phyloP scores from a whole-genome alignment of 2,797 vertebrate species.

The Sparidentex hasta region DNA sequence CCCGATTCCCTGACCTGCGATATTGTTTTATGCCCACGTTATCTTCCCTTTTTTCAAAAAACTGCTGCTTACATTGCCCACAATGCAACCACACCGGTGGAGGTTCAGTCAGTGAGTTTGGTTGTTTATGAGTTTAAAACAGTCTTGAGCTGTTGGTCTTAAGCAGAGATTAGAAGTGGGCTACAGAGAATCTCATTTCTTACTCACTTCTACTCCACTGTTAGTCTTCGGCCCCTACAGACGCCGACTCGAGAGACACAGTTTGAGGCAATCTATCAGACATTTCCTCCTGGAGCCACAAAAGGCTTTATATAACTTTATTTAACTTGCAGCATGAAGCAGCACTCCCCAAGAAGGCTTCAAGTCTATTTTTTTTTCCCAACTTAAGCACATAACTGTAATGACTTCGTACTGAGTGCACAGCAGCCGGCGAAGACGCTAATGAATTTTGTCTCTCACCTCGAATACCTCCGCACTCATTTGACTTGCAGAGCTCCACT shows the following conservation, averaged over 20 bases:
- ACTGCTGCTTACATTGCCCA: too few species aligned
- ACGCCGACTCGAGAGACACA: neutral
- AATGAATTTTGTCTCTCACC: slow-evolving; percentile 80
- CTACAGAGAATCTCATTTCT: too few species aligned
- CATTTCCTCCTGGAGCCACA: neutral
- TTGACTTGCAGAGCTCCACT: slow-evolving; percentile 90
- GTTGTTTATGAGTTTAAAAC: too few species aligned
- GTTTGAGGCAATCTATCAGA: neutral
- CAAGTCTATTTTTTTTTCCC: neutral
- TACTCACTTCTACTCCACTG: neutral
- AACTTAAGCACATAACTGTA: neutral
- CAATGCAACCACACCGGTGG: too few species aligned
- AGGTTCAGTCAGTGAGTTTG: too few species aligned
- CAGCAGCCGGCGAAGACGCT: neutral
- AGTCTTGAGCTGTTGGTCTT: too few species aligned
- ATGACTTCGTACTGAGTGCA: neutral
- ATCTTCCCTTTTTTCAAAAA: too few species aligned
- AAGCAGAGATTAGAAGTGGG: too few species aligned
- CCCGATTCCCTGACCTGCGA: neutral
- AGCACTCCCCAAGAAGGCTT: neutral
- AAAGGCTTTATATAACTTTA: neutral
- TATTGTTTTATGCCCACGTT: neutral
- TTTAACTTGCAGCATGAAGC: neutral
- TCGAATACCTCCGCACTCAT: slow-evolving; percentile 90
- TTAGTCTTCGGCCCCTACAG: neutral